Percentiles rank a stretch among this genome's conserved stretches.
phyloP scores from a whole-genome alignment of 2,113 vertebrate genomes.

The Hyaena hyaena region DNA sequence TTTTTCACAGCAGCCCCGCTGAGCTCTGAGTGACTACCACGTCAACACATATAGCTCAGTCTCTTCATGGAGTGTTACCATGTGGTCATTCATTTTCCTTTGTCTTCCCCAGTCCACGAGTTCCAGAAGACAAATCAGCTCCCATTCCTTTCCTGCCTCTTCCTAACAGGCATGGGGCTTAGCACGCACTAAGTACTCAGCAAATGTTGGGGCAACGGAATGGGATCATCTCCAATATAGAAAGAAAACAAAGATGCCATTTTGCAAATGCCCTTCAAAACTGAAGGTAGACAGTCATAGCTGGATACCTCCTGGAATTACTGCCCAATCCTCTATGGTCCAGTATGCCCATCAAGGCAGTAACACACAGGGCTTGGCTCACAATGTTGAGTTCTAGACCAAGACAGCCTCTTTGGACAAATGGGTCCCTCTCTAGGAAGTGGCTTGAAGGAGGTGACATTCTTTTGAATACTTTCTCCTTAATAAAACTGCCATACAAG shows the following conservation, averaged over 20 bases:
- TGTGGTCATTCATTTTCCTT: neutral
- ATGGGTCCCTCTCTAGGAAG: neutral
- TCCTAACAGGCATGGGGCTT: neutral
- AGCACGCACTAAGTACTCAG: neutral
- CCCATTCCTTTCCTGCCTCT: neutral
- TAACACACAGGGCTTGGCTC: neutral
- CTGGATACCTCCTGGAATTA: neutral
- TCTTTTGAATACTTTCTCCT: neutral
- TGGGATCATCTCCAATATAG: neutral
- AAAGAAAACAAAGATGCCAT: neutral
- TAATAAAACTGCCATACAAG: neutral
- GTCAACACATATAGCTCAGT: neutral
- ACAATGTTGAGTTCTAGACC: neutral
- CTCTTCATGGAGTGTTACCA: neutral
- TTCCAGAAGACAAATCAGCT: neutral
- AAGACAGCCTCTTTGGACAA: neutral
- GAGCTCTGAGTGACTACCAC: neutral
- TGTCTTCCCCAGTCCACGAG: neutral
- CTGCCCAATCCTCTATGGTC: neutral
- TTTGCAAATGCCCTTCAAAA: neutral
- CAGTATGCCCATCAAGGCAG: neutral
- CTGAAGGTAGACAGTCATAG: neutral
- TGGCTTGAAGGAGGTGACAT: neutral
- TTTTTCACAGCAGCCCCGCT: neutral
- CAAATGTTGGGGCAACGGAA: neutral